A percentile compares a stretch with the other conserved stretches of the same genome.
Conservation (phyloP, 53 echinoderm and acorn worm genomes). For the Glandiceps talaboti region DNA sequence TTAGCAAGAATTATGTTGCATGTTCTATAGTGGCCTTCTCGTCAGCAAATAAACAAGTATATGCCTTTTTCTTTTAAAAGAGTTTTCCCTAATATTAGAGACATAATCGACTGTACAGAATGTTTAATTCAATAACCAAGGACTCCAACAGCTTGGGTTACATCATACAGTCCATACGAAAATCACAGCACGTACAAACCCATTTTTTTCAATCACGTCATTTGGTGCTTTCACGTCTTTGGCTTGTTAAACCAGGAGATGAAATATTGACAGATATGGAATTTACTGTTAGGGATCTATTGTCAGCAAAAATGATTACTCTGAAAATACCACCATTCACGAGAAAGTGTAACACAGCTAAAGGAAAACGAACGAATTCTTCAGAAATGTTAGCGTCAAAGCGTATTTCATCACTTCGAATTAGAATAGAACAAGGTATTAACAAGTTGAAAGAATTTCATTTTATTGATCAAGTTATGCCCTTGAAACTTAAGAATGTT, state of each 20-base stretch:
- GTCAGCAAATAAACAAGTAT: constrained; percentile 1
- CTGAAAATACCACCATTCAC: neutral
- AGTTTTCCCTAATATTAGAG: constrained; percentile 15
- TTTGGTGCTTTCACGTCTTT: constrained; percentile 15
- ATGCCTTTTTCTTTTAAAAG: constrained; percentile 5
- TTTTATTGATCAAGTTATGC: neutral
- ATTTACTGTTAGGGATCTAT: neutral
- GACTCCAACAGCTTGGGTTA: constrained; percentile 11
- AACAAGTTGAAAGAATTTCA: neutral
- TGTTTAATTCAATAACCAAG: constrained; percentile 3
- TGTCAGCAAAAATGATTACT: neutral
- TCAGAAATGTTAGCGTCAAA: neutral
- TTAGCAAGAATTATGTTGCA: neutral
- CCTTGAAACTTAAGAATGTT: neutral
- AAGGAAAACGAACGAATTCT: neutral
- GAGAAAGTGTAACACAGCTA: neutral
- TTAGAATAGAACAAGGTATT: neutral
- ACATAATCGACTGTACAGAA: constrained; percentile 18
- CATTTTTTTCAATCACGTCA: constrained; percentile 2
- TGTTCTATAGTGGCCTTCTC: constrained; percentile 22
- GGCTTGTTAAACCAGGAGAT: neutral
- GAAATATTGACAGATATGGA: neutral
- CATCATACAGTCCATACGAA: constrained; percentile 16
- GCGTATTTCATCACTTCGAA: neutral
- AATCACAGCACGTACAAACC: constrained; percentile 21